A percentile compares a stretch with the other conserved stretches of the same genome.
These are phyloP conservation scores for Geodia barretti DNA, from an alignment of 37 sponge, comb jelly and placozoan species.

Conservation along the genomic window DNA sequence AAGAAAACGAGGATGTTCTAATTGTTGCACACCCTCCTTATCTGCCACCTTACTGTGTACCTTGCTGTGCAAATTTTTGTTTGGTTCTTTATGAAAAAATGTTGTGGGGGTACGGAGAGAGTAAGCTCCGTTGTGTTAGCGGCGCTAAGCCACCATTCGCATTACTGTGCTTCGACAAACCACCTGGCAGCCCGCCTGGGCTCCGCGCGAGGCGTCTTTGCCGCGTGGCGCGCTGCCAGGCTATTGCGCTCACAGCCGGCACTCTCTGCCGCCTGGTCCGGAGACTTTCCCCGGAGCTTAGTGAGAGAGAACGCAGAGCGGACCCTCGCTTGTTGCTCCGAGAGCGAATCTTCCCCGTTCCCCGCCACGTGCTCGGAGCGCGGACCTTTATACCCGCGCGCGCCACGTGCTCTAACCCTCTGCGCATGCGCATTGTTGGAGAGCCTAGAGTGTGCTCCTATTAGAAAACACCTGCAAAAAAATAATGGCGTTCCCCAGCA, in stretches of 20 bases:
- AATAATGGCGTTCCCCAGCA: background rate
- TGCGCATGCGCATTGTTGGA: conserved; percentile 21
- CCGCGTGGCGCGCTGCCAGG: conserved; percentile 24
- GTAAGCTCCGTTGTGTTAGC: conserved; percentile 91
- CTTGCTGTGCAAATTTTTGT: background rate
- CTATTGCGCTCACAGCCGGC: conserved; percentile 64
- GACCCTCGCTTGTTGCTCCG: conserved; percentile 66
- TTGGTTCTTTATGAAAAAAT: conserved; percentile 17
- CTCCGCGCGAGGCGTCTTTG: conserved; percentile 78
- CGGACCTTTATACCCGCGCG: background rate
- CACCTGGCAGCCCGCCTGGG: conserved; percentile 42
- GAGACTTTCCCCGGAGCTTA: conserved; percentile 91
- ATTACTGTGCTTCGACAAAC: conserved; percentile 84
- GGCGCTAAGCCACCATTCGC: conserved; percentile 77
- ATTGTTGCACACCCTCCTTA: background rate
- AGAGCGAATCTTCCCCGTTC: conserved; percentile 71
- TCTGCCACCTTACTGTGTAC: background rate
- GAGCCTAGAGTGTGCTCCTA: background rate
- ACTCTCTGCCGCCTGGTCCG: conserved; percentile 88
- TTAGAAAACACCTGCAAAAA: background rate
- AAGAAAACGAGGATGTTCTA: conserved; percentile 63
- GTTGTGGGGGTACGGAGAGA: conserved; percentile 60
- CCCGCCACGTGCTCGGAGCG: conserved; percentile 11
- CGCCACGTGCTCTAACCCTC: background rate
- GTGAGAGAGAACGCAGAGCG: conserved; percentile 4